These are phyloP conservation scores for Plagodis dolabraria DNA, from an alignment of 2,888 invertebrate species.

Conservation along the genomic window DNA sequence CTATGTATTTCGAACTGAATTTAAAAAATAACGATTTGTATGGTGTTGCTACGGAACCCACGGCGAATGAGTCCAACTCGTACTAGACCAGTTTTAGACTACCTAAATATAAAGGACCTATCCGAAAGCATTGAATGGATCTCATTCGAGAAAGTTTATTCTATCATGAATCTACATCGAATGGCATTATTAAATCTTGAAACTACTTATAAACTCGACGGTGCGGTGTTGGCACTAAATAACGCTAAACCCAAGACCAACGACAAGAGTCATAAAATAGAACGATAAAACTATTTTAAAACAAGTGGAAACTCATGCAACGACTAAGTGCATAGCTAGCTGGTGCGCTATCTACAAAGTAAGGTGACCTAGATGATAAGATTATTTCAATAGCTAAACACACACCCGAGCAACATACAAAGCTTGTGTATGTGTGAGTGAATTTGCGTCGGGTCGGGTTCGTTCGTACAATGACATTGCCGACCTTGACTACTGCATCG, in stretches of 20 bases:
- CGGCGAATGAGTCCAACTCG: no score
- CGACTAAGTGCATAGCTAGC: constrained; percentile 45
- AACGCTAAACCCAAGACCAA: constrained; percentile 14
- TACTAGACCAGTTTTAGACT: no score
- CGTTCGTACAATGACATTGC: constrained; percentile 82
- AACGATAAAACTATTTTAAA: constrained; percentile 32
- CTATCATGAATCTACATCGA: neutral
- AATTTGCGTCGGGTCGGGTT: constrained; percentile 67
- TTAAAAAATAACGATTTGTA: no score
- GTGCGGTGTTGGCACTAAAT: constrained; percentile 11
- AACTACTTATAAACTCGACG: neutral
- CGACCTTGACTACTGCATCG: constrained; percentile 82
- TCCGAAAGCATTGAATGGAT: no score
- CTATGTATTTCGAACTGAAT: no score
- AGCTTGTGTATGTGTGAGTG: constrained; percentile 56
- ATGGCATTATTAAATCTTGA: neutral
- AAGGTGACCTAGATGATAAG: constrained; percentile 85
- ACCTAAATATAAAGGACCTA: no score
- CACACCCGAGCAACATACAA: constrained; percentile 46
- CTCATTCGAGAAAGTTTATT: no score
- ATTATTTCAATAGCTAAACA: constrained; percentile 75
- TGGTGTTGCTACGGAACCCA: no score
- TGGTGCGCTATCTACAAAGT: constrained; percentile 76
- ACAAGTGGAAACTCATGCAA: constrained; percentile 46
- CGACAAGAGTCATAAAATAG: constrained; percentile 27